phyloP scores from a whole-genome alignment of 2,797 vertebrate species.

The Chelon auratus region DNA sequence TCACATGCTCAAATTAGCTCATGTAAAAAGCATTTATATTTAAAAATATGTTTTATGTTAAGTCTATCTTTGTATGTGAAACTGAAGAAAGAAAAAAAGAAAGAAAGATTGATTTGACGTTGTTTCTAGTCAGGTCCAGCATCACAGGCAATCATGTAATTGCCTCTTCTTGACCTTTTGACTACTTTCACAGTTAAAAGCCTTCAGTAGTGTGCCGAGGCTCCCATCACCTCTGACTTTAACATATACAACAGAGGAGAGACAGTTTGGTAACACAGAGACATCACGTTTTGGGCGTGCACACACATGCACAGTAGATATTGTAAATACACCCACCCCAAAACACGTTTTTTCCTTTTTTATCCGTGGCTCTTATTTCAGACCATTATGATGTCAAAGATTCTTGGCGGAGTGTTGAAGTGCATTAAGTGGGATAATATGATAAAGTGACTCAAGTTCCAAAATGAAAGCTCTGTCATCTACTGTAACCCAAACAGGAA shows the following conservation, averaged over 20 bases:
- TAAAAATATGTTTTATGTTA: no score
- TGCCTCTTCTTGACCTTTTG: slow-evolving; percentile 9
- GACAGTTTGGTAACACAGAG: slow-evolving; percentile 30
- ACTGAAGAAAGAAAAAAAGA: no score
- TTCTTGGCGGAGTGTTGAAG: slow-evolving; percentile 49
- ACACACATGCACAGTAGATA: slow-evolving; percentile 21
- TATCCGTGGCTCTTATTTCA: slow-evolving; percentile 49
- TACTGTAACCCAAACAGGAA: slow-evolving; percentile 43
- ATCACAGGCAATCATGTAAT: not conserved
- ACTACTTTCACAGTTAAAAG: not conserved
- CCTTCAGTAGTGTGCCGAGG: not conserved
- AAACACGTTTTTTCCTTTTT: slow-evolving; percentile 15
- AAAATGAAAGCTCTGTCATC: slow-evolving; percentile 29
- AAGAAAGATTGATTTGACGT: no score
- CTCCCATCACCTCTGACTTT: slow-evolving; percentile 39
- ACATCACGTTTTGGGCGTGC: slow-evolving; percentile 17
- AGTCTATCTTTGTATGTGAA: no score
- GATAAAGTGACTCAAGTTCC: slow-evolving; percentile 41
- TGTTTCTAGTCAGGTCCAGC: not conserved
- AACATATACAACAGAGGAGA: slow-evolving; percentile 22
- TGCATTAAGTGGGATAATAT: slow-evolving; percentile 52
- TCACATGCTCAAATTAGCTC: no score
- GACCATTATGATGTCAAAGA: slow-evolving; percentile 50
- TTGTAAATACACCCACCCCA: slow-evolving; percentile 32
- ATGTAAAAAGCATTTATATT: no score